Percentiles rank a stretch among this genome's conserved stretches.
These are phyloP conservation scores for Sebastes matsubarae DNA, from an alignment of 2,797 vertebrate species.

Conservation along the genomic window DNA sequence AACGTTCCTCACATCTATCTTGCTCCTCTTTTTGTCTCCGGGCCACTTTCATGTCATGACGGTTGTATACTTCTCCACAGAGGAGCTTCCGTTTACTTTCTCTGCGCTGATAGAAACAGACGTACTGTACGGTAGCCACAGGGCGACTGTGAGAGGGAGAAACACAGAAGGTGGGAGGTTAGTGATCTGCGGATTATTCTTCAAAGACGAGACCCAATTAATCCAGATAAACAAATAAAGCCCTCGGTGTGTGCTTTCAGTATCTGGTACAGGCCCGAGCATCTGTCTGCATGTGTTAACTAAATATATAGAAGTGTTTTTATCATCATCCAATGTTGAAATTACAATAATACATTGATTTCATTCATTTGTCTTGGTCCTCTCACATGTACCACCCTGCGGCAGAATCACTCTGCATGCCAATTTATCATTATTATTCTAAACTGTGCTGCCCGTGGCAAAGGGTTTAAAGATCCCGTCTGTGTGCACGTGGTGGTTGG, in stretches of 20 bases:
- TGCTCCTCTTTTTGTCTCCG: not conserved
- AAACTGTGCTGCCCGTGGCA: not conserved
- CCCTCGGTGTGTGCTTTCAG: not conserved
- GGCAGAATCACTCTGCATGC: not conserved
- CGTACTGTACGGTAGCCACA: not conserved
- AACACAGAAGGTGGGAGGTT: not conserved
- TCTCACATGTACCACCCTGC: not conserved
- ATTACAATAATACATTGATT: not conserved
- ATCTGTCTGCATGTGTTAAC: not conserved
- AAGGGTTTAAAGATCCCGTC: not conserved
- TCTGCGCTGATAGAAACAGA: not conserved
- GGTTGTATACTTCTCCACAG: not conserved
- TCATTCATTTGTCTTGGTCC: not conserved
- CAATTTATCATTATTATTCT: not conserved
- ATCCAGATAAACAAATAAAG: not conserved
- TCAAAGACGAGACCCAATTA: not conserved
- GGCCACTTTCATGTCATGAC: not conserved
- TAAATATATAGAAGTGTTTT: too few relatives aligned
- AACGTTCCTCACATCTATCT: not conserved
- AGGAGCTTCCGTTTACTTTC: not conserved
- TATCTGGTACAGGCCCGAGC: not conserved
- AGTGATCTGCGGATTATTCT: not conserved
- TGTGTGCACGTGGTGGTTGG: not conserved
- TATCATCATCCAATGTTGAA: not conserved
- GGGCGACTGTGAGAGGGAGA: not conserved